A percentile compares a stretch with the other conserved stretches of the same genome.
Conservation (phyloP, 2,888 invertebrate genomes). For the Dinocampus coccinellae region DNA sequence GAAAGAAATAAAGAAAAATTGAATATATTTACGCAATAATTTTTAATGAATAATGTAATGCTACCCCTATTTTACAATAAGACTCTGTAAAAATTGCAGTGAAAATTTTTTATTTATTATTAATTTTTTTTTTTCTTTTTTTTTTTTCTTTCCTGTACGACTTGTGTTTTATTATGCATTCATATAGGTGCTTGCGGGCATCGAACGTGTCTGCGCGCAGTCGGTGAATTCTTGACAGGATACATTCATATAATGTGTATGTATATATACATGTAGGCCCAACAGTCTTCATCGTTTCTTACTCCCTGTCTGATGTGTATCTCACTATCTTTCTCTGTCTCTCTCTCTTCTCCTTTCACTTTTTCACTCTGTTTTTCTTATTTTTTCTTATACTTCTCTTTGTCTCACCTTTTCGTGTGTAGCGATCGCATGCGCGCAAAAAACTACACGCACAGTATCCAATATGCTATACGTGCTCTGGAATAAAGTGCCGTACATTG, state of each 20-base stretch:
- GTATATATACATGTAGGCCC: neutral
- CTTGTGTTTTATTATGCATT: conserved; percentile 7
- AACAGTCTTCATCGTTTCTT: neutral
- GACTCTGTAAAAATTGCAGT: too few species aligned
- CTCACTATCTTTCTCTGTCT: neutral
- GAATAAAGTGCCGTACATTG: conserved; percentile 31
- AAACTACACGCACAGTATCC: conserved; percentile 25
- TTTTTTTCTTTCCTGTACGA: neutral
- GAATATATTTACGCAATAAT: too few species aligned
- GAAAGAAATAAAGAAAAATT: too few species aligned
- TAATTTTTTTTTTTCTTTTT: too few species aligned
- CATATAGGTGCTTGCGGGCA: neutral
- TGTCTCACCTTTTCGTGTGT: conserved; percentile 30
- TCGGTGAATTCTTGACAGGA: neutral
- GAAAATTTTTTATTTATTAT: too few species aligned
- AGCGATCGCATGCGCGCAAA: conserved; percentile 30
- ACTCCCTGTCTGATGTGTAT: neutral
- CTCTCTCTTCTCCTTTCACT: neutral
- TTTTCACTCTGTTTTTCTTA: conserved; percentile 19
- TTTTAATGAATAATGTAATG: too few species aligned
- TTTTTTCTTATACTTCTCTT: neutral
- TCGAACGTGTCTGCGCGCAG: neutral
- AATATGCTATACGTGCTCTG: conserved; percentile 30
- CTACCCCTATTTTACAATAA: too few species aligned
- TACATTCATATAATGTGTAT: neutral